Evolutionary conservation across 2,113 vertebrate species (phyloP).

Genomic region (Antechinus stuartii): DNA sequence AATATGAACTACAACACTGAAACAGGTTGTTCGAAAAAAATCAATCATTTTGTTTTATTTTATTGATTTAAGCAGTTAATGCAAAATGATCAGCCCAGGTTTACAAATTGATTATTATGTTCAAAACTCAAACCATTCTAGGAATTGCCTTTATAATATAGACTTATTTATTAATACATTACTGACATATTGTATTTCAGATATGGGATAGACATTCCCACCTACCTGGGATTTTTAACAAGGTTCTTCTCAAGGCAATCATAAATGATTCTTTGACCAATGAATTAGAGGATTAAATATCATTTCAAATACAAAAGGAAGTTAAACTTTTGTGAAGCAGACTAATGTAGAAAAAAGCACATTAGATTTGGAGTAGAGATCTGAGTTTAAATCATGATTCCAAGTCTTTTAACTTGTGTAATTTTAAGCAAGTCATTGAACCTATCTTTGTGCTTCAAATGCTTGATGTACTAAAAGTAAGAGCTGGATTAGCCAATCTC

Average conservation of each 20-base stretch:
- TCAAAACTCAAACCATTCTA: not conserved
- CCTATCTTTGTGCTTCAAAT: not conserved
- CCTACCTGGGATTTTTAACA: not conserved
- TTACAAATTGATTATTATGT: not conserved
- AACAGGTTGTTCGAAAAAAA: not conserved
- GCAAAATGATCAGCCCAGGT: not conserved
- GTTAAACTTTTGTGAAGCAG: not conserved
- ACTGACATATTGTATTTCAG: not conserved
- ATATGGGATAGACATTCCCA: not conserved
- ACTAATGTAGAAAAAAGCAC: not conserved
- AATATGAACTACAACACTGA: not conserved
- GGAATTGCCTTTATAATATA: not conserved
- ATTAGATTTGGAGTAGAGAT: not conserved
- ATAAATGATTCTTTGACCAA: not conserved
- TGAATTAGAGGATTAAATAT: not conserved
- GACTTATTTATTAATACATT: not conserved
- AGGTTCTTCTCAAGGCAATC: not conserved
- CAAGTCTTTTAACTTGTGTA: not conserved
- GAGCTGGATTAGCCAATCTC: not conserved
- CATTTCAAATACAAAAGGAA: not conserved
- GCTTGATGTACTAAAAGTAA: not conserved
- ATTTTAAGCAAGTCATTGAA: not conserved
- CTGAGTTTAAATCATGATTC: not conserved
- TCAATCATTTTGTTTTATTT: not conserved
- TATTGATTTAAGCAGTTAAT: not conserved